Base-by-base conservation (phyloP, 2,888 invertebrate genomes). In the Perithous albicinctus region DNA sequence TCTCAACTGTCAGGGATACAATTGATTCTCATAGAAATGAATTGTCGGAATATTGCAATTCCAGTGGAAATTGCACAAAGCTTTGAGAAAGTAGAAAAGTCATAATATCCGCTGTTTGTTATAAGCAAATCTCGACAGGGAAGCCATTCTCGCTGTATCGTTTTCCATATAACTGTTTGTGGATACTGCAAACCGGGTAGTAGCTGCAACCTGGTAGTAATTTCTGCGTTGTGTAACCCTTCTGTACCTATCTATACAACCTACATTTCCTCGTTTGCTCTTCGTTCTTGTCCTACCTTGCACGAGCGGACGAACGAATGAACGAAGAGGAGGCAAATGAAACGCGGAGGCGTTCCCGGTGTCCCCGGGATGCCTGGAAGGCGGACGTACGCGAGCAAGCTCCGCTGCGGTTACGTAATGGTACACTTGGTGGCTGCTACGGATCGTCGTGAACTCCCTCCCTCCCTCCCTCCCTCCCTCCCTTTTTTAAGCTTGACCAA, bases 261-360 rank as follows among this genome's bases (percentile, higher is more conserved):
- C 59, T 32, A 59, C 59, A 10, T 32, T 72, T 72, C 43, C 70
- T 18, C 70, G 7, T 59, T 56, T 18, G 56, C 56, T 59, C 41
- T 23, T 15, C 26, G 38, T 41, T 56, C 7, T 26, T 54, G 23
- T 38, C 15, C 29, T 43, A 20, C 1, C 41, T 20, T n/a, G n/a
- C n/a, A n/a, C n/a, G n/a, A n/a, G 18, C 18, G 15, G n/a, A n/a
- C 35, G 18, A 26, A 10, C 29, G 63, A 38, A 23, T 12, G 54
- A 35, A 26, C 56, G 43, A 43, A 2, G 66, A 23, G 70, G 46
- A 73, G n/a, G 56, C 38, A 10, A 75, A 26, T 56, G 54, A 75
- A 64, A 75, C 64, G 63, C 70, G 66, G 51, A 66, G 70, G 76
- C 67, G 76, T 80, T 80, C 76, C 76, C 76, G 80, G 66, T 80